phyloP scores from a whole-genome alignment of 2,113 vertebrate species.

The Marcusenius ussheri region DNA sequence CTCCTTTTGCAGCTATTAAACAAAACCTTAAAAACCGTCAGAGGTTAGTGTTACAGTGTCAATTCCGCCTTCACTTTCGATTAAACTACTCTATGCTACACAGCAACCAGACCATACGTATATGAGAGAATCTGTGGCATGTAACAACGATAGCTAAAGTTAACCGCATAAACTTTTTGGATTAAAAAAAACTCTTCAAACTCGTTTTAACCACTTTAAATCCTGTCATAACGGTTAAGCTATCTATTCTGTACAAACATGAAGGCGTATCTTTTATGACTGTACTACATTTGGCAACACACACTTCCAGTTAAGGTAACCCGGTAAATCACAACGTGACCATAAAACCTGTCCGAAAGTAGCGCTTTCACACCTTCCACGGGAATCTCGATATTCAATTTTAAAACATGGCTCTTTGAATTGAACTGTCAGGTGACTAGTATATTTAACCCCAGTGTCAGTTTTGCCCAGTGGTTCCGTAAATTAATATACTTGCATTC shows the following conservation, averaged over 20 bases:
- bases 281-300: neutral
- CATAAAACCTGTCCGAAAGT: neutral
- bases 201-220: neutral
- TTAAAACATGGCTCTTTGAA: neutral
- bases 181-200: neutral
- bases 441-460: neutral
- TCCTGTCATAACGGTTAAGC: neutral
- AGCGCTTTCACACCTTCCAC: neutral
- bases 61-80: neutral
- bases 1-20: neutral
- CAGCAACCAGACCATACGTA: neutral
- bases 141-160: neutral
- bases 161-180: neutral
- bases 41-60: neutral
- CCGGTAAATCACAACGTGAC: neutral
- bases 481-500: neutral
- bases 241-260: neutral
- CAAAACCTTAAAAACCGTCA: neutral
- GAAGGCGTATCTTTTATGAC: neutral
- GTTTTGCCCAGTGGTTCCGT: neutral
- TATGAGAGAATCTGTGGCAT: neutral
- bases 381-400: neutral
- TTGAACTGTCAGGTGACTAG: neutral
- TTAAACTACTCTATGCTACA: neutral
- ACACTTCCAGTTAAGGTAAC: neutral